Conservation (phyloP, 1,140 invertebrate species). For the Zaprionus capensis region DNA sequence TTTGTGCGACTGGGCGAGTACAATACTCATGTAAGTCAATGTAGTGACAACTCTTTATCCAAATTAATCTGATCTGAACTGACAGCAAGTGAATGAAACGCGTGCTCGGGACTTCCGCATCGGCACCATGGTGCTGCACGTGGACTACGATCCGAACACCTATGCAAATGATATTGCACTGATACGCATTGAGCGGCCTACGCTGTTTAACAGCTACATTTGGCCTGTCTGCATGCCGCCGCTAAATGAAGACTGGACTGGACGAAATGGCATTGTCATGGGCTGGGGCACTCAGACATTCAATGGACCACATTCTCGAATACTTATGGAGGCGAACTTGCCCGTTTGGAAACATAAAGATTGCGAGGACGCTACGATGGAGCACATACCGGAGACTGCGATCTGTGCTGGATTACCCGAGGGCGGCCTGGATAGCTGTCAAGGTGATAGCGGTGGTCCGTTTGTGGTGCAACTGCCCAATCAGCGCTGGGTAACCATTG, state of each 20-base stretch:
- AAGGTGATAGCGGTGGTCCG: slow-evolving; percentile 94
- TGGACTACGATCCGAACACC: slow-evolving; percentile 87
- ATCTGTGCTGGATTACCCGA: slow-evolving; percentile 90
- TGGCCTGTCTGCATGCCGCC: slow-evolving; percentile 94
- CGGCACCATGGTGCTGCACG: slow-evolving; percentile 87
- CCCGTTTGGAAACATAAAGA: slow-evolving; percentile 91
- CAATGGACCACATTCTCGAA: slow-evolving; percentile 88
- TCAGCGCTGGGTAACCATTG: slow-evolving; percentile 90
- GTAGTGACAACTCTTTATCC: too few relatives aligned
- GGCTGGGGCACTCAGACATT: slow-evolving; percentile 91
- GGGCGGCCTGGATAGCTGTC: slow-evolving; percentile 91
- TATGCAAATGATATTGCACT: slow-evolving; percentile 93
- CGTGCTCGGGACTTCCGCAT: slow-evolving; percentile 88
- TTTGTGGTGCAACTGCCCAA: slow-evolving; percentile 89
- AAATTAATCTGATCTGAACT: background rate
- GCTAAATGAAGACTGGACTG: slow-evolving; percentile 86
- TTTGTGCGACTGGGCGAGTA: slow-evolving; percentile 92
- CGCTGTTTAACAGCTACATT: slow-evolving; percentile 91
- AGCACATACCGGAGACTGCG: slow-evolving; percentile 87
- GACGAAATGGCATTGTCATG: slow-evolving; percentile 89
- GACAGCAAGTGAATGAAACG: slow-evolving; percentile 86
- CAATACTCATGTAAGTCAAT: slow-evolving; percentile 86
- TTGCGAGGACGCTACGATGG: slow-evolving; percentile 88
- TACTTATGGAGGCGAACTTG: slow-evolving; percentile 90
- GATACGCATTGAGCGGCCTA: slow-evolving; percentile 88